Evolutionary conservation across 1,140 invertebrate genomes (phyloP), one percentile per base, ranked within the genome.

Genomic region (Brachionus rubens): DNA sequence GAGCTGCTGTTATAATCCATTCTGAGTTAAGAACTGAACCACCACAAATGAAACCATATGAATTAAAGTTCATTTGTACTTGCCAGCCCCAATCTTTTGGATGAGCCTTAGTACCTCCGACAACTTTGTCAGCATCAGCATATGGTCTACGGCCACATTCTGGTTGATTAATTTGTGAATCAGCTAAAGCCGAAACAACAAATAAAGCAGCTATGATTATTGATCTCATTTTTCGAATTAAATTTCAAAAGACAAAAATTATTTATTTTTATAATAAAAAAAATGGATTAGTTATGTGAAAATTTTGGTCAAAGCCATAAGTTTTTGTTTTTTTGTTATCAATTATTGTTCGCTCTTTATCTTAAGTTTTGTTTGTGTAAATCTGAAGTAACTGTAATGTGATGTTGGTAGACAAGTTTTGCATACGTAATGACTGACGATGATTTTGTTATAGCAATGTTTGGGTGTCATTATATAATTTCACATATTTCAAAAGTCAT

Each of bases 1-100:
- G 90, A 1, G 89, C 89, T 3, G 90, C 90, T 0, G 90, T 90
- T 12, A 91, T 50, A 0, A 90, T 84, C 79, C 89, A 90, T 19
- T 87, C 82, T 47, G 85, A 84, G 76, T 84, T 87, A 46, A 89
- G 86, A 3, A 90, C 79, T 9, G 85, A 86, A 43, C 89, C 90
- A 21, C 88, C 68, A 24, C 68, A 72, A 26, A 50, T 72, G 26
- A 72, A 54, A 46, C 67, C 26, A 26, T 30, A 19, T 3, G 26
- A 43, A 30, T 50, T 48, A 28, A 24, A 65, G 46, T 72, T 72
- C 68, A 72, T 72, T 4, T 21, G 10, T 40, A 72, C 68, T 72
- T 72, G 68, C 68, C 68, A 72, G 12, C 68, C 68, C 68, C 68
- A 72, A 72, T 72, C 68, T 50, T 14, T 41, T 14, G n/a, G 46